Conservation (phyloP, 1,140 invertebrate species). For the Manduca sexta region DNA sequence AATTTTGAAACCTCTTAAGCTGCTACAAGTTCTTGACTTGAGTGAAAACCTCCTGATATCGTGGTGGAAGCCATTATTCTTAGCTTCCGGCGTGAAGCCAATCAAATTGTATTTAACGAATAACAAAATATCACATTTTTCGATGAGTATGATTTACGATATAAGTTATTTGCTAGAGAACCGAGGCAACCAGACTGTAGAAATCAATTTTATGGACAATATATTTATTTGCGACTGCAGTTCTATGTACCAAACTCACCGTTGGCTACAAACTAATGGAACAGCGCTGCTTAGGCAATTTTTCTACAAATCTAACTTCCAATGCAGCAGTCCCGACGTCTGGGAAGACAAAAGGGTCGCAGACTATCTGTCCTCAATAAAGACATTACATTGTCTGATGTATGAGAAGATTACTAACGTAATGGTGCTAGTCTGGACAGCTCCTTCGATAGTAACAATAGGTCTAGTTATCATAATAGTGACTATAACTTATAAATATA, state of each 20-base stretch:
- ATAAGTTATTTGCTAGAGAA: constrained; percentile 62
- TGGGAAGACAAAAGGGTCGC: constrained; percentile 57
- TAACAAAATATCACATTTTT: constrained; percentile 74
- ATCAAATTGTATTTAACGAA: constrained; percentile 54
- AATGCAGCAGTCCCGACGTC: constrained; percentile 57
- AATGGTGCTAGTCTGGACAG: constrained; percentile 49
- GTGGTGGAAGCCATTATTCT: constrained; percentile 69
- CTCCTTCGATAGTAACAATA: constrained; percentile 41
- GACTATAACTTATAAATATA: constrained; percentile 47
- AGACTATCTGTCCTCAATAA: constrained; percentile 52
- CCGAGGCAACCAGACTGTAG: constrained; percentile 22
- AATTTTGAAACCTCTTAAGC: constrained; percentile 58
- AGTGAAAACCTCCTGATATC: constrained; percentile 67
- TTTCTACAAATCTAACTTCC: constrained; percentile 42
- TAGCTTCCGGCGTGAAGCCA: constrained; percentile 43
- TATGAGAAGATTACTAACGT: constrained; percentile 49
- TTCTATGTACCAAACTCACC: constrained; percentile 52
- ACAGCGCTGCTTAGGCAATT: constrained; percentile 33
- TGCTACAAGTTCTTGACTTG: constrained; percentile 64
- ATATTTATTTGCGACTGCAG: constrained; percentile 73
- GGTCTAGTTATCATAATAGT: constrained; percentile 29
- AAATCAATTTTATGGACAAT: constrained; percentile 70
- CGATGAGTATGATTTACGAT: constrained; percentile 73
- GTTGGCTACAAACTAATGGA: constrained; percentile 53
- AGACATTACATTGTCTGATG: constrained; percentile 38